Evolutionary conservation across 1,140 invertebrate species (phyloP).

Genomic region (Saccostrea cuccullata): DNA sequence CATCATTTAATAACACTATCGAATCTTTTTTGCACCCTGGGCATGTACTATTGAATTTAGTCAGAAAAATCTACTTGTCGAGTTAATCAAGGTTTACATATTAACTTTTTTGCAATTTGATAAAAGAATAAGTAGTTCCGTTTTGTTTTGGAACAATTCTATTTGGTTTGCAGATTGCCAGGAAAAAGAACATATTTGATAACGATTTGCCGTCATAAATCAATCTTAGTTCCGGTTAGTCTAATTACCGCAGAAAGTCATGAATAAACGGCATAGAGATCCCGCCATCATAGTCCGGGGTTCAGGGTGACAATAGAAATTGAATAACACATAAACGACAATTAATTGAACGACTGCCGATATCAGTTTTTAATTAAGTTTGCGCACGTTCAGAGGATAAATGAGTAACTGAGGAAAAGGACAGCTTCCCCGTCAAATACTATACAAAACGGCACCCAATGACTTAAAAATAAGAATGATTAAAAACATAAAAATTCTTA

Average conservation of each 20-base stretch:
- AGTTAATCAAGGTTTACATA: slow-evolving; percentile 19
- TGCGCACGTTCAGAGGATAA: not conserved
- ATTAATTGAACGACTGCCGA: not conserved
- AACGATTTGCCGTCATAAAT: slow-evolving; percentile 31
- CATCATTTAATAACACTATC: slow-evolving; percentile 20
- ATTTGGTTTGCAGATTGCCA: slow-evolving; percentile 12
- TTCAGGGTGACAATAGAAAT: slow-evolving; percentile 12
- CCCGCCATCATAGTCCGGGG: not conserved
- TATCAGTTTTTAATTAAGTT: slow-evolving; percentile 12
- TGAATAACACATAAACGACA: slow-evolving; percentile 23
- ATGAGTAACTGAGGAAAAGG: not conserved
- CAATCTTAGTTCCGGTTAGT: slow-evolving; percentile 12
- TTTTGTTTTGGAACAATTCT: not conserved
- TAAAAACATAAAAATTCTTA: too few relatives aligned
- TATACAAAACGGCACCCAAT: too few relatives aligned
- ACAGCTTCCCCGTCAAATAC: not conserved
- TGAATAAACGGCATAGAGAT: not conserved
- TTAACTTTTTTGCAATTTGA: not conserved
- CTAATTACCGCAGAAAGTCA: slow-evolving; percentile 2
- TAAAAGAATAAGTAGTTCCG: slow-evolving; percentile 26
- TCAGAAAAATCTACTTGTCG: not conserved
- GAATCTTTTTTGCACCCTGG: not conserved
- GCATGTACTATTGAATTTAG: slow-evolving; percentile 25
- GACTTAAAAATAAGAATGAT: too few relatives aligned
- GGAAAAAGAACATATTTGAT: slow-evolving; percentile 26